Percentiles rank a stretch among this genome's conserved stretches.
Evolutionary conservation across 2,888 invertebrate genomes (phyloP).

Genomic region (Cremastinae sp.): DNA sequence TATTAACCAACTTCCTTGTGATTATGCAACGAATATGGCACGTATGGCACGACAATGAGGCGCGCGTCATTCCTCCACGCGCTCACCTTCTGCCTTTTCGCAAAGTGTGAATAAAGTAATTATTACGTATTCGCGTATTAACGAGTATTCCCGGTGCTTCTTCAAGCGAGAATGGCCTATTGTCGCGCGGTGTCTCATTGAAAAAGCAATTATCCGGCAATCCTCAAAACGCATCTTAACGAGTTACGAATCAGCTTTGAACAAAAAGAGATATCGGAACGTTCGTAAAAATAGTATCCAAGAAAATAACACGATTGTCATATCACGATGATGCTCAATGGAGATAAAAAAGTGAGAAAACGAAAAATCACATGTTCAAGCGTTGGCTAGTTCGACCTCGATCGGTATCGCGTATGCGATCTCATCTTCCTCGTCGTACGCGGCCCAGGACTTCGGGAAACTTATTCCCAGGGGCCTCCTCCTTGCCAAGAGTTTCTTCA

Average conservation of each 20-base stretch:
- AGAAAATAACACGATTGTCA: too few species aligned
- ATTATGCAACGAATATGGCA: conserved; percentile 45
- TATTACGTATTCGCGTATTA: too few species aligned
- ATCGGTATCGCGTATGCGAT: conserved; percentile 69
- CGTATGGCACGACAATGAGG: conserved; percentile 37
- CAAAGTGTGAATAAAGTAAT: too few species aligned
- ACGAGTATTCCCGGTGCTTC: too few species aligned
- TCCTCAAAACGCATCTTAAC: too few species aligned
- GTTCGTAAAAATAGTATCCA: too few species aligned
- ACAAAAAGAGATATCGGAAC: too few species aligned
- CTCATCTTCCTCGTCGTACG: conserved; percentile 76
- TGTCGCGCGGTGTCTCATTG: too few species aligned
- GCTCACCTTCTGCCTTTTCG: too few species aligned
- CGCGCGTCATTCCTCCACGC: background rate
- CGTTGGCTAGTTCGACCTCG: conserved; percentile 74
- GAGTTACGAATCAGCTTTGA: too few species aligned
- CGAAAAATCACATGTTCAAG: conserved; percentile 53
- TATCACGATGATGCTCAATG: background rate
- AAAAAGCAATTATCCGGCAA: too few species aligned
- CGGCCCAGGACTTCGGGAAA: conserved; percentile 78
- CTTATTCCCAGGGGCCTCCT: conserved; percentile 74
- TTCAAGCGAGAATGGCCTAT: too few species aligned
- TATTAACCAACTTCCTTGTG: conserved; percentile 6
- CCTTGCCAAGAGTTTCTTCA: conserved; percentile 79
- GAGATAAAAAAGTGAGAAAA: background rate